Conservation (phyloP, 1,140 invertebrate species). For the Myzus persicae region DNA sequence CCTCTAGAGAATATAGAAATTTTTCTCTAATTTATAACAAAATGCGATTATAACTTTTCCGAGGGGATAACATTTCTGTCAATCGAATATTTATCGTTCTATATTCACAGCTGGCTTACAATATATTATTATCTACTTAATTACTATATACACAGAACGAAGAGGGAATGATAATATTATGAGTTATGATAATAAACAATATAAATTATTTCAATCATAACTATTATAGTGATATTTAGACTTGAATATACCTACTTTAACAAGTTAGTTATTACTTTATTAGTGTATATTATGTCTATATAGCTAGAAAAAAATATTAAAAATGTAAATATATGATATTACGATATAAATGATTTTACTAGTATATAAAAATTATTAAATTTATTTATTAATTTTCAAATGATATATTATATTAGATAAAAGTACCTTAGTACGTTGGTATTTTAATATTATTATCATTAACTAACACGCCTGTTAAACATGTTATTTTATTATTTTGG, state of each 20-base stretch:
- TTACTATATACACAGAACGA: too few relatives aligned
- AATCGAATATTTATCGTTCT: not conserved
- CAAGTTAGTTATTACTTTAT: too few relatives aligned
- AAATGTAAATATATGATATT: too few relatives aligned
- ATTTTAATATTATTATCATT: too few relatives aligned
- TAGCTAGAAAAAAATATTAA: too few relatives aligned
- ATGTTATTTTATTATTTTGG: too few relatives aligned
- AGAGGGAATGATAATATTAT: not conserved
- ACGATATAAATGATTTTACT: not conserved
- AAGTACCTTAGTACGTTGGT: too few relatives aligned
- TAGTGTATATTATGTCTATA: too few relatives aligned
- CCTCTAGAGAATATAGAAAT: not conserved
- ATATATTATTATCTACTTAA: not conserved
- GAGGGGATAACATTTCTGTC: not conserved
- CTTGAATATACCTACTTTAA: not conserved
- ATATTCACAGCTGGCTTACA: not conserved
- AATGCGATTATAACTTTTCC: not conserved
- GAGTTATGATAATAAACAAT: not conserved
- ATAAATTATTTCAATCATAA: not conserved
- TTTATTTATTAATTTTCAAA: too few relatives aligned
- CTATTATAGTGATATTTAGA: not conserved
- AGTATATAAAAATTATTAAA: not conserved
- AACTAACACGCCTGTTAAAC: too few relatives aligned
- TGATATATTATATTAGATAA: too few relatives aligned
- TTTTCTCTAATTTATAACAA: not conserved